Conservation (phyloP, 2,113 vertebrate genomes). For the Thinocorus orbignyianus region DNA sequence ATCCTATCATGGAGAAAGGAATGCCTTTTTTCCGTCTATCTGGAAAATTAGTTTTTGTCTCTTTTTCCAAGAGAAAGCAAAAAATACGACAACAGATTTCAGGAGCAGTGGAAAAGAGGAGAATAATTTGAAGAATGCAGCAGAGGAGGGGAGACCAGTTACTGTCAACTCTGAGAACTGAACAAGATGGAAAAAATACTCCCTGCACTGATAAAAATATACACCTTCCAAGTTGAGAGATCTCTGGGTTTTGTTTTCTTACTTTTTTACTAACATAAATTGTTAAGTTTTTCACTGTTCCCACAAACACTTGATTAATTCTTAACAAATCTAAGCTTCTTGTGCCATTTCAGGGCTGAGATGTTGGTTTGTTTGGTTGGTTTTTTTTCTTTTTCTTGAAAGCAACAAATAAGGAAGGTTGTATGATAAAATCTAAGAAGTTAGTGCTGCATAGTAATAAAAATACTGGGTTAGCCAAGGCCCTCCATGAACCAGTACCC, state of each 20-base stretch:
- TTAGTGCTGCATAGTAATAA: background rate
- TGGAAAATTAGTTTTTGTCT: background rate
- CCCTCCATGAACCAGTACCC: background rate
- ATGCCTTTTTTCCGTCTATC: background rate
- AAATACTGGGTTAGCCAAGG: background rate
- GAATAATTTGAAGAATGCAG: background rate
- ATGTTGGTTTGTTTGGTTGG: background rate
- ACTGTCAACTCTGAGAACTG: background rate
- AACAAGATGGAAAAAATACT: background rate
- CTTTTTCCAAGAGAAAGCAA: background rate
- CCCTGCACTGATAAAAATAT: background rate
- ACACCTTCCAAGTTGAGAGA: background rate
- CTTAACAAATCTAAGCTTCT: background rate
- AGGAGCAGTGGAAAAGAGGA: background rate
- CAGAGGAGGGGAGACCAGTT: background rate
- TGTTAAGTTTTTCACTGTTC: background rate
- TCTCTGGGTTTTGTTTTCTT: background rate
- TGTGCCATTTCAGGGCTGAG: background rate
- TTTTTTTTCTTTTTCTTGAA: background rate
- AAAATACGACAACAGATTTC: background rate
- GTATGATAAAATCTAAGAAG: background rate
- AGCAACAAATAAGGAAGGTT: background rate
- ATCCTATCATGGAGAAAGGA: background rate
- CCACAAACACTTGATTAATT: background rate
- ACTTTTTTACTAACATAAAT: background rate